A percentile compares a stretch with the other conserved stretches of the same genome.
Evolutionary conservation across 2,113 vertebrate species (phyloP).

Genomic region (Tenebrosternarchus preto): DNA sequence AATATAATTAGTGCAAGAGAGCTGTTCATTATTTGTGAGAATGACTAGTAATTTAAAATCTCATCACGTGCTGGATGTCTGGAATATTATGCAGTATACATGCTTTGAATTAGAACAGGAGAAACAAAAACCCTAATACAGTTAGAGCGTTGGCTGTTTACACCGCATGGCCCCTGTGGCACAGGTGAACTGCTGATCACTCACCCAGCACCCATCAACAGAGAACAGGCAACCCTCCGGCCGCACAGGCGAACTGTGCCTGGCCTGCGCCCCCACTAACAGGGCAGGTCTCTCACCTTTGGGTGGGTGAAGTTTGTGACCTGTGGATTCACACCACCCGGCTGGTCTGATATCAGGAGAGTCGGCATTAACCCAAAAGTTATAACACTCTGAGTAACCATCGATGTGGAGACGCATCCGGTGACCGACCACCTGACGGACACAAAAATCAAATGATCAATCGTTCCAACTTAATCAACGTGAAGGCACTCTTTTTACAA

Average conservation of each 20-base stretch:
- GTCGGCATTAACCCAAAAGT: slow-evolving; percentile 78
- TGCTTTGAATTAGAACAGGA: neutral
- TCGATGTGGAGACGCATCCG: slow-evolving; percentile 77
- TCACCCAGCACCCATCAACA: too few relatives aligned
- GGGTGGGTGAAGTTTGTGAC: slow-evolving; percentile 74
- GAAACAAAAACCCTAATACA: neutral
- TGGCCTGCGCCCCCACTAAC: too few relatives aligned
- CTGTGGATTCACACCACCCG: slow-evolving; percentile 71
- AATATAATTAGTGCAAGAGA: neutral
- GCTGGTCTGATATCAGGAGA: slow-evolving; percentile 66
- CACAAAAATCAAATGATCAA: neutral
- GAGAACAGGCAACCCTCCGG: too few relatives aligned
- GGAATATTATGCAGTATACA: neutral
- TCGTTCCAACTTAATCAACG: neutral
- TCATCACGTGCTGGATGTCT: neutral
- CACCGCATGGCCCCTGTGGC: neutral
- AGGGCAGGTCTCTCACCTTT: slow-evolving; percentile 65
- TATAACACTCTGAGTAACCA: slow-evolving; percentile 75
- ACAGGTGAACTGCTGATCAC: neutral
- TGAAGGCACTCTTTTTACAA: neutral
- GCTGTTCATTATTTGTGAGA: neutral
- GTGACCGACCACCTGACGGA: slow-evolving; percentile 71
- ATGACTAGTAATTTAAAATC: neutral
- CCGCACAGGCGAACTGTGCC: too few relatives aligned
- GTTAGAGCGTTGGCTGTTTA: neutral